Evolutionary conservation across 2,888 invertebrate genomes (phyloP).

Genomic region (Xestia c-nigrum): DNA sequence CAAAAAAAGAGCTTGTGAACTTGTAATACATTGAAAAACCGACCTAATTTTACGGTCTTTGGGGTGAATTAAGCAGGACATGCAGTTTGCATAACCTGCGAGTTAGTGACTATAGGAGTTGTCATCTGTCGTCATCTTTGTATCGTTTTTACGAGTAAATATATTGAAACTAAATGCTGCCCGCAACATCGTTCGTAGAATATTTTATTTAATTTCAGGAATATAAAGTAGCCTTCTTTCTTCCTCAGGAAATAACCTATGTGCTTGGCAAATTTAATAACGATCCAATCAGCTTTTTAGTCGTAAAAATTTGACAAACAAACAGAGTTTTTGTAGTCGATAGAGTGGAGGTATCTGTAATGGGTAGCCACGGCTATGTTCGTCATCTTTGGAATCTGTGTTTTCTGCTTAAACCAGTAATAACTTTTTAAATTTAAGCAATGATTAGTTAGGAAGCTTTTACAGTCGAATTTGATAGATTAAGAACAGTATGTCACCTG

Average conservation of each 20-base stretch:
- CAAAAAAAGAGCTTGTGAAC: constrained; percentile 1
- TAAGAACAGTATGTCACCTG: background rate
- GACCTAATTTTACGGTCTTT: background rate
- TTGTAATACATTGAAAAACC: constrained; percentile 4
- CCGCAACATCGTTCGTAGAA: no score
- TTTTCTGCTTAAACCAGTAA: background rate
- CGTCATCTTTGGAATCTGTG: background rate
- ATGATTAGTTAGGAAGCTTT: background rate
- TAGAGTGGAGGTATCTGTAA: background rate
- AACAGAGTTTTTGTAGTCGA: background rate
- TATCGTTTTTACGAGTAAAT: background rate
- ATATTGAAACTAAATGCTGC: background rate
- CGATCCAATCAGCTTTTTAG: no score
- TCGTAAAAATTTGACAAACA: no score
- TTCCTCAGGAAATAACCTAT: no score
- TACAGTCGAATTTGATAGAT: background rate
- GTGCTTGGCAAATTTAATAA: no score
- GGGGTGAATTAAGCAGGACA: background rate
- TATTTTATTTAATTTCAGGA: no score
- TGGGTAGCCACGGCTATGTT: background rate
- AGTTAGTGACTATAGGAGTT: background rate
- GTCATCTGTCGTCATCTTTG: background rate
- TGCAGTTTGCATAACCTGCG: background rate
- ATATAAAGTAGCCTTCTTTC: no score
- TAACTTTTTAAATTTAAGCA: background rate